Base-by-base conservation (phyloP, 1,140 invertebrate genomes). In the Cherax quadricarinatus region DNA sequence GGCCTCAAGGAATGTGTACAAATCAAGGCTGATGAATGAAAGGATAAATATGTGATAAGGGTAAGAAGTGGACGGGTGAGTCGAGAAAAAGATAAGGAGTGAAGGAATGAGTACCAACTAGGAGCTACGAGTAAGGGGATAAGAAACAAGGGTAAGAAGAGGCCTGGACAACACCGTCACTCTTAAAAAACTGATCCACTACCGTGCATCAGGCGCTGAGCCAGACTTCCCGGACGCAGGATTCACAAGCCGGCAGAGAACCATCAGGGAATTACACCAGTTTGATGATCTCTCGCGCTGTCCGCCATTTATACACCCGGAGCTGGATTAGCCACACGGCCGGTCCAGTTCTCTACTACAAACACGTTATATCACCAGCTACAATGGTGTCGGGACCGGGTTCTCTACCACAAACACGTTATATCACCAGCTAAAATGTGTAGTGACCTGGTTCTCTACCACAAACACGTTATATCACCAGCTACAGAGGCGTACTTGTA, bases 271-370 rank as follows among this genome's bases (percentile, higher is more conserved):
- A 81, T 81, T 81, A 81, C 48, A 51, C 14, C 18, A 53, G 80
- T 48, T 81, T 81, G 51, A 81, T 81, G 80, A 81, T 81, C 48
- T 81, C 48, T 81, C 80, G 53, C 30, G 80, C 80, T 41, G 80
- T 14, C 80, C 48, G 80, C 48, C 48, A 48, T 21, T 81, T 81
- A 81, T 81, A 81, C 18, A 81, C 80, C 48, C 14, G 21, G 14
- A 5, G 3, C 66, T 5, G 66, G 66, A 70, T 70, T 70, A 70
- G 10, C 66, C 6, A 70, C 14, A 70, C 66, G 66, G 1, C 66
- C 66, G 66, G 66, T 21, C 66, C 5, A 21, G 14, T 70, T 21
- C 66, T 21, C 66, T 70, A 70, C 66, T 7, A 70, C 21, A 70
- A 70, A 70, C 66, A 70, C 14, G 66, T 12, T 70, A 70, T 70